These are phyloP conservation scores for Macrotus californicus DNA, from an alignment of 2,113 vertebrate species.

Conservation along the genomic window DNA sequence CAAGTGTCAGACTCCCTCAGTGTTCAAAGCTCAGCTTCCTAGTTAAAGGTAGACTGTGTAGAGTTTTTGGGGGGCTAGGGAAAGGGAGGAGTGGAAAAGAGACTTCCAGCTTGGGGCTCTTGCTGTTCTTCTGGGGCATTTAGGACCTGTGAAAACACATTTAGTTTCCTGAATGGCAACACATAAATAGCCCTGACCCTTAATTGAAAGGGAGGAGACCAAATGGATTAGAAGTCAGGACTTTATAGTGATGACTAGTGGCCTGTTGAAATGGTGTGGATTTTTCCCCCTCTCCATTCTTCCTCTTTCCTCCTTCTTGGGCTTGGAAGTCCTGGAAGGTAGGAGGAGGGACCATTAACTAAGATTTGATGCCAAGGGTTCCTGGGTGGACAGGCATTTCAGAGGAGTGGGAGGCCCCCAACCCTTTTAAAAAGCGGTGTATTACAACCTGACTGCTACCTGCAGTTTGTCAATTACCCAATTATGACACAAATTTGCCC, in stretches of 20 bases:
- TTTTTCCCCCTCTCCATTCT: background rate
- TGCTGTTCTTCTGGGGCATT: slow-evolving; percentile 39
- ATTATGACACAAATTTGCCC: slow-evolving; percentile 77
- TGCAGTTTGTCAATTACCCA: slow-evolving; percentile 78
- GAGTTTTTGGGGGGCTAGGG: accelerated
- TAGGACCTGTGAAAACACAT: slow-evolving; percentile 47
- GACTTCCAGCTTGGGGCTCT: background rate
- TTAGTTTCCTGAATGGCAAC: slow-evolving; percentile 31
- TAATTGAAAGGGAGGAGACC: slow-evolving; percentile 63
- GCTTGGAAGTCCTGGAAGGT: background rate
- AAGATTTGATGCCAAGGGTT: background rate
- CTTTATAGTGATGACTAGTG: slow-evolving; percentile 22
- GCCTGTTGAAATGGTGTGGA: background rate
- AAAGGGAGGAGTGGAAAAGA: background rate
- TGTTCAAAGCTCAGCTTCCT: background rate
- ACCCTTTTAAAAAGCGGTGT: background rate
- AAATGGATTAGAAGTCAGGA: slow-evolving; percentile 14
- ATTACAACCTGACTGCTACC: slow-evolving; percentile 72
- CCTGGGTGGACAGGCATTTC: slow-evolving; percentile 21
- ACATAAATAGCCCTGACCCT: slow-evolving; percentile 34
- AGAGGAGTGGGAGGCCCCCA: background rate
- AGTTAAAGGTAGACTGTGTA: background rate
- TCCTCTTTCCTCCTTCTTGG: background rate
- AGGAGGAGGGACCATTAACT: background rate
- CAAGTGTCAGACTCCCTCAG: background rate